Evolutionary conservation across 2,797 vertebrate genomes (phyloP), one percentile per base, ranked within the genome.

Genomic region (Etheostoma nigrum): DNA sequence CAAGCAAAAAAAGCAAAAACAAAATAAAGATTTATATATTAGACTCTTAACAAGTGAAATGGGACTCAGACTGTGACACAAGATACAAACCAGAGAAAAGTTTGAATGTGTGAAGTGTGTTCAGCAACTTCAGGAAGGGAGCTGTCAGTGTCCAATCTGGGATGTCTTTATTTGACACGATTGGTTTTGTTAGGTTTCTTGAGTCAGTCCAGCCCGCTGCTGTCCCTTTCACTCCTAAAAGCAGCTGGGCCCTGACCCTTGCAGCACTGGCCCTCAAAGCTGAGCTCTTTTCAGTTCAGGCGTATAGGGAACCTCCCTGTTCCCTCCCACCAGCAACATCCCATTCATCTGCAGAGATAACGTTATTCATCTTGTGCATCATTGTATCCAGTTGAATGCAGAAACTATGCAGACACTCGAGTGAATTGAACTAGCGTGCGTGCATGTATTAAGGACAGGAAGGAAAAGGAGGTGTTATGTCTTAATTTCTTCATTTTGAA

Each of bases 281-380:
- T 84, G 94, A 94, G 95, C 96, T 97, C 96, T 94, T 97, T 99
- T 98, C 95, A 97, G 93, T 94, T 95, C 94, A 84, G 86, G 74
- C 84, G 65, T 58, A 93, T 30, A 89, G 94, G 95, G 95, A 95
- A 93, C 95, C 96, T 95, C 96, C 96, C 96, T 94, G 93, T 91
- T 95, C 97, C 96, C 97, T 97, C 96, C 97, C 95, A 97, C 96
- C 96, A 94, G 96, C 97, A 96, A 96, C 95, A 94, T 99, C 97
- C 96, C 94, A 97, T 99, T 99, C 96, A 99, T 91, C 86, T 71
- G 87, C 85, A 95, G 95, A 98, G 98, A 99, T 99, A 99, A 99
- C 97, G 98, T 98, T 97, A 98, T 99, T 99, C 97, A 98, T 97
- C 94, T 96, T 95, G 96, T 95, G 96, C 95, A 96, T 99, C 97